phyloP scores from a whole-genome alignment of 2,888 invertebrate genomes.

The Ceramica pisi region DNA sequence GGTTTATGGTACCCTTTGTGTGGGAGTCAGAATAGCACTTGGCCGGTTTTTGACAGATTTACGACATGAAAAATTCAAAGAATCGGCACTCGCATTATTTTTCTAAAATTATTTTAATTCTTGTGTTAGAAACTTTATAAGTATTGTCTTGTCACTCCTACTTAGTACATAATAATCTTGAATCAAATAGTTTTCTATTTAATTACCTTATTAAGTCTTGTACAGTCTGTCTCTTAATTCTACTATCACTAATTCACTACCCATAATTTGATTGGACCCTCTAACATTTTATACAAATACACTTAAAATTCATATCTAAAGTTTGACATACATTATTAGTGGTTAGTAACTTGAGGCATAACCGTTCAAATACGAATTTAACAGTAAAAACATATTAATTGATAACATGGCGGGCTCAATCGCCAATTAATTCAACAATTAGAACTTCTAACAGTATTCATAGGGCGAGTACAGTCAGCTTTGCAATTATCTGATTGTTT shows the following conservation, averaged over 20 bases:
- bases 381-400: slow-evolving; percentile 57
- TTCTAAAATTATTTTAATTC: too few relatives aligned
- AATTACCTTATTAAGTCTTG: background rate
- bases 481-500: slow-evolving; percentile 4
- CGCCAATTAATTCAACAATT: slow-evolving; percentile 64
- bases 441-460: slow-evolving; percentile 59
- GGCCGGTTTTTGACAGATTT: too few relatives aligned
- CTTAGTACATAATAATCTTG: too few relatives aligned
- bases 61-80: too few relatives aligned
- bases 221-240: background rate
- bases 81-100: too few relatives aligned
- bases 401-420: slow-evolving; percentile 49
- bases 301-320: slow-evolving; percentile 39
- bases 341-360: slow-evolving; percentile 22
- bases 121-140: too few relatives aligned
- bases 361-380: slow-evolving; percentile 10
- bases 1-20: too few relatives aligned
- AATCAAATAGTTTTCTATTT: too few relatives aligned
- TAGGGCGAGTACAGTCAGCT: slow-evolving; percentile 41
- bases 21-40: too few relatives aligned
- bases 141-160: too few relatives aligned
- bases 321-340: slow-evolving; percentile 17
- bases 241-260: background rate
- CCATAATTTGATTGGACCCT: background rate
- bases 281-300: background rate